Evolutionary conservation across 2,797 vertebrate species (phyloP).

Genomic region (Cirrhinus mrigala): DNA sequence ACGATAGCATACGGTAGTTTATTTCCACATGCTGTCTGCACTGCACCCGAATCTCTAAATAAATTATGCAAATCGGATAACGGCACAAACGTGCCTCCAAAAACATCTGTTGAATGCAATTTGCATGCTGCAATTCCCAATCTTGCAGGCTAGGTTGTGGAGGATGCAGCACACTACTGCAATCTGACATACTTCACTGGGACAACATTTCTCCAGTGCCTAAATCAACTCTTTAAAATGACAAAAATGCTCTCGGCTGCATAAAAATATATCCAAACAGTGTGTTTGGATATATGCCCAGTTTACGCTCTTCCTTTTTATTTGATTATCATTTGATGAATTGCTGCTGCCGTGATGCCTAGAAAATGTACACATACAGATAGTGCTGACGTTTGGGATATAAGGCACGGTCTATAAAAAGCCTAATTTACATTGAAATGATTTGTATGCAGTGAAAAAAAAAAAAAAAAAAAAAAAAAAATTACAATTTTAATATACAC

Average conservation of each 20-base stretch:
- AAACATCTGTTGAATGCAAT: neutral
- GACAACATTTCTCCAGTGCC: neutral
- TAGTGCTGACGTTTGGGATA: neutral
- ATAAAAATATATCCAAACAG: neutral
- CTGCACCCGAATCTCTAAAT: conserved; percentile 12
- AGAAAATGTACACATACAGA: neutral
- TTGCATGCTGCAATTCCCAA: neutral
- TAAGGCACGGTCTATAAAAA: neutral
- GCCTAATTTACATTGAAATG: neutral
- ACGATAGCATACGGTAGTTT: neutral
- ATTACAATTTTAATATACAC: neutral
- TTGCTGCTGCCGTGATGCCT: neutral
- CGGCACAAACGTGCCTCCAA: neutral
- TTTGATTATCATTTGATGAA: conserved; percentile 16
- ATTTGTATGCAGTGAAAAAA: conserved; percentile 1
- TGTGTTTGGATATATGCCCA: neutral
- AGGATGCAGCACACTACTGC: conserved; percentile 7
- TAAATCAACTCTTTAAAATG: conserved; percentile 23
- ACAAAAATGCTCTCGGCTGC: neutral
- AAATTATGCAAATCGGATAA: conserved; percentile 38
- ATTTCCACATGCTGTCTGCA: conserved; percentile 1
- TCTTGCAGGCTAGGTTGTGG: neutral
- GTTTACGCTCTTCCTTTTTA: neutral
- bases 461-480: neutral
- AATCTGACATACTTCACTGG: neutral